Evolutionary conservation across 64 coral and sea anemone species (phyloP), one percentile per base, ranked within the genome.

Genomic region (Cladopsammia gracilis): DNA sequence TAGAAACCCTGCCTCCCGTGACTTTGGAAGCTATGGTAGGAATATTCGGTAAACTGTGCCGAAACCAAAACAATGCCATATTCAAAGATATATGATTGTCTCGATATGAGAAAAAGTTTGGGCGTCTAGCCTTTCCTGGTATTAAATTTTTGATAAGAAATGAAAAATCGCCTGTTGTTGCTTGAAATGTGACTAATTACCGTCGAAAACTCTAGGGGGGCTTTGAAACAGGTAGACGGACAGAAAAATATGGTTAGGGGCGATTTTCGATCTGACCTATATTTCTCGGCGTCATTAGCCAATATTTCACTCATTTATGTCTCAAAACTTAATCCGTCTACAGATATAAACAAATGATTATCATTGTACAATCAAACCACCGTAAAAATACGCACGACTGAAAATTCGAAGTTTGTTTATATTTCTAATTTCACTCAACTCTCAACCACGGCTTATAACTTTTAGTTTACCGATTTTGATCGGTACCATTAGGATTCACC

Each of bases 101-200:
- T 76, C 73, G 46, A 51, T 51, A 7, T 7, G 10, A 23, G 54
- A 48, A 20, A 16, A 20, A 14, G 14, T 3, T 64, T 18, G 12
- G 6, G 0, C 1, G 78, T 64, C 78, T 79, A 79, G 53, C 77
- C 77, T 79, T 56, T 79, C 10, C 8, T 18, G 25, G 61, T 49
- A 3, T 50, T 10, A 58, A 82, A 20, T 49, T 23, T 5, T 51
- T 84, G 61, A 49, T 67, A 68, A 84, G 61, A 56, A 77, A 14
- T 10, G 10, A 60, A 68, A 51, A 48, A 68, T 3, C 61, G 25
- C 3, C 78, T 45, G 1, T 42, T 59, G 18, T 46, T 26, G 47
- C 42, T 23, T 84, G 80, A 84, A 84, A 44, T 18, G 25, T 25
- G 0, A 20, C 34, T 68, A 68, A 84, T 84, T 84, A 47, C 80